A percentile compares a stretch with the other conserved stretches of the same genome.
phyloP scores from a whole-genome alignment of 2,797 vertebrate genomes.

The Oreochromis grahami region DNA sequence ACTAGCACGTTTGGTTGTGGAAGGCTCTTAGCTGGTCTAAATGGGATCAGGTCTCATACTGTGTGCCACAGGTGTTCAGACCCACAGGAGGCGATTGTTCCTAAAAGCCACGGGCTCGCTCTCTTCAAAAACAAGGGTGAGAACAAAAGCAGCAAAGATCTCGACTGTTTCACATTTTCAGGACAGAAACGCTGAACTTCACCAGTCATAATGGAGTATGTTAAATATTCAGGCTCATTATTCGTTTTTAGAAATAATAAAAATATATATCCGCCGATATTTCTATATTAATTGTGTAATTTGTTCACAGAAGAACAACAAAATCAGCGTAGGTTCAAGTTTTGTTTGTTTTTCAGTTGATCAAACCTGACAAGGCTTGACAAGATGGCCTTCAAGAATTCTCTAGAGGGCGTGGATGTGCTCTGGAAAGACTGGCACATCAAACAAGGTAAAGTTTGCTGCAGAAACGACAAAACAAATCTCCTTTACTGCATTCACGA shows the following conservation, averaged over 20 bases:
- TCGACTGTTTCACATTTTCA: not conserved
- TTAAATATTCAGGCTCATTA: not conserved
- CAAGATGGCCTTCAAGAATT: not conserved
- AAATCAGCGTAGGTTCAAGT: not conserved
- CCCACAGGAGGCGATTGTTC: slow-evolving; percentile 17
- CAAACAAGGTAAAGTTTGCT: not conserved
- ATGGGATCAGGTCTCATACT: not conserved
- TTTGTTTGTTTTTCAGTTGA: not conserved
- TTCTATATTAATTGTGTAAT: not conserved
- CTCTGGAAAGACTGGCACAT: not conserved
- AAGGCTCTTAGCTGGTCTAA: not conserved
- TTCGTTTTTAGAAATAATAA: not conserved
- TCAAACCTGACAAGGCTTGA: not conserved
- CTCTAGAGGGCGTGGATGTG: not conserved
- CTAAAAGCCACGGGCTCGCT: not conserved
- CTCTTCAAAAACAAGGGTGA: not conserved
- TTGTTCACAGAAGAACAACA: not conserved
- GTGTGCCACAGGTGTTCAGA: not conserved
- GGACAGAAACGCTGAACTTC: not conserved
- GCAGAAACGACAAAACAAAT: not conserved
- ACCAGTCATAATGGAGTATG: not conserved
- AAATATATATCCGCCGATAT: rapidly evolving
- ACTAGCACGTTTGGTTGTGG: not conserved
- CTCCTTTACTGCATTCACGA: not conserved
- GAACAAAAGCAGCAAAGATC: not conserved